Percentiles rank a stretch among this genome's conserved stretches.
Evolutionary conservation across 2,797 vertebrate genomes (phyloP).

Genomic region (Hafferia zeledoni): DNA sequence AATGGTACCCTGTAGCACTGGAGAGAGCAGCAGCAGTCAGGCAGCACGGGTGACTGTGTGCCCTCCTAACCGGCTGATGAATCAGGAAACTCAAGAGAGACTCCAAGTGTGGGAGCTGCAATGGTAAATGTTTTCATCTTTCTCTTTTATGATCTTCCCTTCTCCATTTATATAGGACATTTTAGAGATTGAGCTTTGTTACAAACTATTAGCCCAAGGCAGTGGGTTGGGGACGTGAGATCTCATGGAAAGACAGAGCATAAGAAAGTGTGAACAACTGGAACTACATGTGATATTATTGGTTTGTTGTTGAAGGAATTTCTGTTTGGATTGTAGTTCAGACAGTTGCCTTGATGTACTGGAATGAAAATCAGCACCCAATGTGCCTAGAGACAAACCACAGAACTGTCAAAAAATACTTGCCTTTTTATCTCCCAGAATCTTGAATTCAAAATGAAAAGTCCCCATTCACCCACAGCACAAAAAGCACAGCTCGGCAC

Average conservation of each 20-base stretch:
- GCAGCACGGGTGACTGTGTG: neutral
- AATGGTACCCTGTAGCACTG: conserved; percentile 58
- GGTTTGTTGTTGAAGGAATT: conserved; percentile 64
- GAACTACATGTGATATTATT: conserved; percentile 52
- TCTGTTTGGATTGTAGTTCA: conserved; percentile 62
- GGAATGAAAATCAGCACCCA: conserved; percentile 64
- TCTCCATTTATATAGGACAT: conserved; percentile 72
- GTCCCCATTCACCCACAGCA: neutral
- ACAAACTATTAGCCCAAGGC: conserved; percentile 77
- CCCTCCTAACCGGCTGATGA: conserved; percentile 65
- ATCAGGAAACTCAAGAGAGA: conserved; percentile 48
- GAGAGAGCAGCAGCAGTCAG: conserved; percentile 24
- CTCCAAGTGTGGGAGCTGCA: neutral
- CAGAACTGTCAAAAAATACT: conserved; percentile 39
- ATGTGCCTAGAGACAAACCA: conserved; percentile 43
- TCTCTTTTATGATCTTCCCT: conserved; percentile 76
- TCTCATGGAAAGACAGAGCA: conserved; percentile 64
- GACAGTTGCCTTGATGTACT: conserved; percentile 66
- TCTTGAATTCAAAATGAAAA: conserved; percentile 42
- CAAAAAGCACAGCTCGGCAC: neutral
- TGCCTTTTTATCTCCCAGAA: conserved; percentile 52
- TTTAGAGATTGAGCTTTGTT: conserved; percentile 74
- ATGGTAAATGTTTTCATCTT: conserved; percentile 71
- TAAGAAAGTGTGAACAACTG: conserved; percentile 66
- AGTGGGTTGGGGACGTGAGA: conserved; percentile 61